These are phyloP conservation scores for Agriopis aurantiaria DNA, from an alignment of 2,888 invertebrate genomes.

Conservation along the genomic window DNA sequence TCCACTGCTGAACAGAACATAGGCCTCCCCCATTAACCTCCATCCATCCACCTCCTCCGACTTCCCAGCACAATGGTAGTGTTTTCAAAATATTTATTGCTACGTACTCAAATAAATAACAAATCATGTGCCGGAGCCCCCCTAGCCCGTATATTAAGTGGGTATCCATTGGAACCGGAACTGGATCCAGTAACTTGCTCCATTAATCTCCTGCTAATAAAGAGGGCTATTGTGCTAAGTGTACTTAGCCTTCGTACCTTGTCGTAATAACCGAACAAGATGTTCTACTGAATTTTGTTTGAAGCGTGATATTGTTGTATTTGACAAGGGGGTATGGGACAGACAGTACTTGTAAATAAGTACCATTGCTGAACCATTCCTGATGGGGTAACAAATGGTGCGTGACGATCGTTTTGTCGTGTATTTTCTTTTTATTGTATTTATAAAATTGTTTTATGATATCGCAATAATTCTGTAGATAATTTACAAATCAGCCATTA, in stretches of 20 bases:
- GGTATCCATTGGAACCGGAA: slow-evolving; percentile 43
- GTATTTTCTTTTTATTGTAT: slow-evolving; percentile 16
- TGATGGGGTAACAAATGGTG: slow-evolving; percentile 42
- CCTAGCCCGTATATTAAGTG: slow-evolving; percentile 39
- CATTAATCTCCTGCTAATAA: slow-evolving; percentile 49
- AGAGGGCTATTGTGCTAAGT: slow-evolving; percentile 44
- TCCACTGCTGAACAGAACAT: no score
- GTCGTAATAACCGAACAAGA: background rate
- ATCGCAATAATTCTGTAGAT: background rate
- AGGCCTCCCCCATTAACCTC: no score
- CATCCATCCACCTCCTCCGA: no score
- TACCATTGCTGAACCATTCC: slow-evolving; percentile 33
- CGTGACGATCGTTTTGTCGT: slow-evolving; percentile 30
- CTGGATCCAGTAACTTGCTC: slow-evolving; percentile 44
- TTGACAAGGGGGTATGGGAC: slow-evolving; percentile 16
- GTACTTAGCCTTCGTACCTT: slow-evolving; percentile 27
- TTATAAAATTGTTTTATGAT: slow-evolving; percentile 6
- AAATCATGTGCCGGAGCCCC: slow-evolving; percentile 24
- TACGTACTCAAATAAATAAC: slow-evolving; percentile 21
- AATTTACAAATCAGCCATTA: no score
- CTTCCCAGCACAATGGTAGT: background rate
- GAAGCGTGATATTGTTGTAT: background rate
- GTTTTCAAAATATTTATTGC: slow-evolving; percentile 7
- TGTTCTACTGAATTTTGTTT: background rate
- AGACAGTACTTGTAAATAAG: slow-evolving; percentile 21